Base-by-base conservation (phyloP, 2,113 vertebrate species). In the Daubentonia madagascariensis region DNA sequence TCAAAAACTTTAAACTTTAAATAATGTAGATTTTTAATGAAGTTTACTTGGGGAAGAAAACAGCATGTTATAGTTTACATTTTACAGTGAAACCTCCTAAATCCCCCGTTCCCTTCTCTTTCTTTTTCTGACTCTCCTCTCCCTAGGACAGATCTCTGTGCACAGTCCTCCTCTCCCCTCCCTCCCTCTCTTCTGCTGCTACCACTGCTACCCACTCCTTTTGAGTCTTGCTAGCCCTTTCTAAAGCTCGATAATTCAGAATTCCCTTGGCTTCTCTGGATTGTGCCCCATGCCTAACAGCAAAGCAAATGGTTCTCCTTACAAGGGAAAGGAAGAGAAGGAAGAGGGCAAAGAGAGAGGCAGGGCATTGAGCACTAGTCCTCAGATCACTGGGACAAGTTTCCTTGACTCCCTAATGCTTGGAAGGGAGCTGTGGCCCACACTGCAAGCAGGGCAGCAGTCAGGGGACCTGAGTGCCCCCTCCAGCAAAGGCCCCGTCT, bases 1-100 rank as follows among this genome's bases (percentile, higher is more conserved):
- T 93, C 40, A 20, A 84, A 96, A 63, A 17, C n/a, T 73, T 97
- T 45, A 35, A 91, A 91, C 59, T 63, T 63, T 63, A 63, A 72
- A 68, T 20, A n/a, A 50, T 18, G 3, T n/a, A 83, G 35, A 40
- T 90, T 86, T 92, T 78, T 37, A 84, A 43, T 61, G n/a, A 87
- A 2, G 8, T 59, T 90, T 76, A 68, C 37, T 70, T 86, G 40
- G 25, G 48, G 59, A 86, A 85, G 48, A 87, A 85, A 65, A 16
- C 8, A 20, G 11, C 35, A 10, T 76, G 18, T 43, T 50, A 22
- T 20, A 37, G 40, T 57, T 94, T 67, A 92, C 7, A 85, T 67
- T 78, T 78, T 86, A 50, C 43, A 67, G 37, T 6, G 52, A 73
- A 89, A 76, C 25, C 32, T 20, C 78, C 50, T 76, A 54, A 81